phyloP scores from a whole-genome alignment of 2,888 invertebrate genomes.

The Drosophila villosipedis region DNA sequence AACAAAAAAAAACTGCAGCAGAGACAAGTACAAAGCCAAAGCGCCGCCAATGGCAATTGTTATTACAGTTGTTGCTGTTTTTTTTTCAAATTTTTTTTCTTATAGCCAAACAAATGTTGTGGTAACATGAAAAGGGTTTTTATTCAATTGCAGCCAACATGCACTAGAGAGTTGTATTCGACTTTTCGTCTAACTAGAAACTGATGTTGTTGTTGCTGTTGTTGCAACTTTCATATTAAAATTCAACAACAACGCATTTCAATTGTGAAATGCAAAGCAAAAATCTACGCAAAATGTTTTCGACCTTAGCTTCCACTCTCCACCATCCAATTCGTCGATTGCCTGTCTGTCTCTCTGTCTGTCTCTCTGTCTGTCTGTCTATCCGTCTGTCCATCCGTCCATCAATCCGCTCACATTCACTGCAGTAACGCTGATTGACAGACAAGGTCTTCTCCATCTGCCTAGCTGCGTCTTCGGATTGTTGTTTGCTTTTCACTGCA shows the following conservation, averaged over 20 bases:
- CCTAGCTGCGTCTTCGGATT: slow-evolving; percentile 7
- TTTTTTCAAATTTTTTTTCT: slow-evolving; percentile 10
- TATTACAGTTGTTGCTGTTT: slow-evolving; percentile 32
- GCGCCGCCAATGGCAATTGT: slow-evolving; percentile 69
- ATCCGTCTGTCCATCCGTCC: neutral
- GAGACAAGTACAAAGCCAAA: slow-evolving; percentile 77
- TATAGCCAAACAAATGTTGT: slow-evolving; percentile 69
- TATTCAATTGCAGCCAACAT: slow-evolving; percentile 69
- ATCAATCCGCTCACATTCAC: slow-evolving; percentile 52
- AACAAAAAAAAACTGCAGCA: slow-evolving; percentile 36
- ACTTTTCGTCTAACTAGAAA: slow-evolving; percentile 17
- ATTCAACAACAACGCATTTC: slow-evolving; percentile 61
- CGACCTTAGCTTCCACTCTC: slow-evolving; percentile 23
- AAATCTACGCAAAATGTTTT: slow-evolving; percentile 46
- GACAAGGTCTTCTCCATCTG: slow-evolving; percentile 61
- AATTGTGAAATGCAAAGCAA: slow-evolving; percentile 47
- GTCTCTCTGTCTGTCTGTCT: neutral
- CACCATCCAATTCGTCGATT: slow-evolving; percentile 1
- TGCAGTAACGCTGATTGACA: slow-evolving; percentile 41
- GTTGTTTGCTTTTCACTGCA: slow-evolving; percentile 34
- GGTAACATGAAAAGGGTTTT: slow-evolving; percentile 76
- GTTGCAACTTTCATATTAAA: slow-evolving; percentile 71
- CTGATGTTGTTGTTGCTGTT: neutral
- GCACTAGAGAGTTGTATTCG: slow-evolving; percentile 33
- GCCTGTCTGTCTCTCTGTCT: neutral